Evolutionary conservation across 1,140 invertebrate genomes (phyloP).

Genomic region (Cherax quadricarinatus): DNA sequence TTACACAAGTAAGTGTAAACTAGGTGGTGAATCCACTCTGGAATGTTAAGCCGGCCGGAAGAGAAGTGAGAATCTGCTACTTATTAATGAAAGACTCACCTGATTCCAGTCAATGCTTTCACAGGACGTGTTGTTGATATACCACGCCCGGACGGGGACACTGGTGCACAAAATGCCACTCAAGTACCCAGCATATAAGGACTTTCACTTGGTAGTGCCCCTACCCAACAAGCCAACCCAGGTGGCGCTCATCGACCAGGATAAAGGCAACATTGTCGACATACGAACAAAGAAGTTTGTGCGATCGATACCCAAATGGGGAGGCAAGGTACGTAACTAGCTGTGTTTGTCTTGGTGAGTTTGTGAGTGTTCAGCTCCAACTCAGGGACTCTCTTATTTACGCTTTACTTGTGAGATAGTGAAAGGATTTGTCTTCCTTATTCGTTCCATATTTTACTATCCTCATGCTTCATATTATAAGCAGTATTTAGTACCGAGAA

Average conservation of each 20-base stretch:
- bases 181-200: slow-evolving; percentile 79
- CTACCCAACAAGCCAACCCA: slow-evolving; percentile 82
- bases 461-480: too few relatives aligned
- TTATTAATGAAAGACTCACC: too few relatives aligned
- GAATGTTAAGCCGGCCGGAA: too few relatives aligned
- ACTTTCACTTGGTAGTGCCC: slow-evolving; percentile 76
- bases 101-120: neutral
- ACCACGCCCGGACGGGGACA: slow-evolving; percentile 88
- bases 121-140: slow-evolving; percentile 89
- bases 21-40: too few relatives aligned
- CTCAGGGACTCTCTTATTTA: too few relatives aligned
- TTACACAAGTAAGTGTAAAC: too few relatives aligned
- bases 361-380: too few relatives aligned
- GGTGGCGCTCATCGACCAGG: slow-evolving; percentile 91
- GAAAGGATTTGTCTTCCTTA: too few relatives aligned
- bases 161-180: slow-evolving; percentile 86
- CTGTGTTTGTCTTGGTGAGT: slow-evolving; percentile 8
- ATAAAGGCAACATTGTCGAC: slow-evolving; percentile 87
- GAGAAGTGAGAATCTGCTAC: too few relatives aligned
- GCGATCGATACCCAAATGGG: slow-evolving; percentile 79
- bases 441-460: too few relatives aligned
- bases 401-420: too few relatives aligned
- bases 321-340: slow-evolving; percentile 75
- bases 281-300: slow-evolving; percentile 79
- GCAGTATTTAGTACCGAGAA: too few relatives aligned